Percentiles rank a stretch among this genome's conserved stretches.
Conservation (phyloP, 2,888 invertebrate genomes). For the Conchocele bisecta region DNA sequence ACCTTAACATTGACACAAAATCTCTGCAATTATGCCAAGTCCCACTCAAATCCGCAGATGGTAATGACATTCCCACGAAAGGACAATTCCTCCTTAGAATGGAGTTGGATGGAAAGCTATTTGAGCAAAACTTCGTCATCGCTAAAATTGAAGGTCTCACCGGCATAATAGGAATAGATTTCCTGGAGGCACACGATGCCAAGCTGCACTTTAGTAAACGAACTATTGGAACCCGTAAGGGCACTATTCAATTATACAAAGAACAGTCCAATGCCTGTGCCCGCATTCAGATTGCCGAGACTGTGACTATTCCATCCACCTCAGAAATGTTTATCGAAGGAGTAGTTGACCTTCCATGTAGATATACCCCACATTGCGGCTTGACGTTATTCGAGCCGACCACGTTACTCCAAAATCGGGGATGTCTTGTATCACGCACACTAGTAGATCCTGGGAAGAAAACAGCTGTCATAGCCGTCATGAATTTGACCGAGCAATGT, state of each 20-base stretch:
- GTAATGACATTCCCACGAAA: not conserved
- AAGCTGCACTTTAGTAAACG: not conserved
- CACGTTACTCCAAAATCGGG: not conserved
- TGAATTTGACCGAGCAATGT: constrained; percentile 15
- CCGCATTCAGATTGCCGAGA: not conserved
- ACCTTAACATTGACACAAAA: not conserved
- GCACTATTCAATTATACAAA: not conserved
- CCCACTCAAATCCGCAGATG: constrained; percentile 6
- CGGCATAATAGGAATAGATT: constrained; percentile 34
- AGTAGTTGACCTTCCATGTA: no score
- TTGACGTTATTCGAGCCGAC: constrained; percentile 7
- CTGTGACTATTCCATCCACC: not conserved
- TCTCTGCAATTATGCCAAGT: no score
- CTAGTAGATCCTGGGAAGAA: not conserved
- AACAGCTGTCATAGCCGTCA: constrained; percentile 1
- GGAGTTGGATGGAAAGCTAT: not conserved
- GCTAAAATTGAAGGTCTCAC: constrained; percentile 13
- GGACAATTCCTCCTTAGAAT: constrained; percentile 13
- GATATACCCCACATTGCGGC: no score
- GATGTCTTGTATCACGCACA: constrained; percentile 10
- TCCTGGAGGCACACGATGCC: constrained; percentile 5
- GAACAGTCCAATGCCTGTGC: not conserved
- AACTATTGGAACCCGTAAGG: not conserved
- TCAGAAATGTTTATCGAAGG: constrained; percentile 1
- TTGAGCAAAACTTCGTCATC: constrained; percentile 5